Conservation (phyloP, 2,113 vertebrate genomes). For the Machaerirhynchus nigripectus region DNA sequence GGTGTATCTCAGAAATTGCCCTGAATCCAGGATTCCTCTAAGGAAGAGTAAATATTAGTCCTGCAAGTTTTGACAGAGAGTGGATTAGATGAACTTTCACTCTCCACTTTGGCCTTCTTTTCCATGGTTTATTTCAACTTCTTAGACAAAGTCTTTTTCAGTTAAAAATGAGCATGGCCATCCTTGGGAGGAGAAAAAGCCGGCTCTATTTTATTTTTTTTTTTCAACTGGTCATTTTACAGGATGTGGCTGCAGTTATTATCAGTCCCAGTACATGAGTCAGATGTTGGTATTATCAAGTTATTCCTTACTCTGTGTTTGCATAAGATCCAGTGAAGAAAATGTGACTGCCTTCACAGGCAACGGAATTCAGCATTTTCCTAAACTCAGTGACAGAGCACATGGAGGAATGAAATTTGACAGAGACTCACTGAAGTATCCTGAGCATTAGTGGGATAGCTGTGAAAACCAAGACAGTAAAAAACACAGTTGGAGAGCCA, state of each 20-base stretch:
- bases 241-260: not conserved
- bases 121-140: not conserved
- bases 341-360: not conserved
- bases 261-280: not conserved
- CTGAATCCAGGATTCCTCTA: not conserved
- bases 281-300: not conserved
- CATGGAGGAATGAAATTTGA: not conserved
- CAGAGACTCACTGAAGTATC: not conserved
- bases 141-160: not conserved
- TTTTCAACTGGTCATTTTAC: not conserved
- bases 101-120: not conserved
- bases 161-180: not conserved
- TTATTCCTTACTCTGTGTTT: not conserved
- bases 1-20: constrained; percentile 6
- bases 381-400: not conserved
- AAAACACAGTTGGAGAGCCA: not conserved
- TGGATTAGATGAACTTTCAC: not conserved
- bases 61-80: not conserved
- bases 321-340: not conserved
- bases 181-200: not conserved
- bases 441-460: not conserved
- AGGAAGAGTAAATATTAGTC: constrained; percentile 26
- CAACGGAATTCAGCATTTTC: not conserved
- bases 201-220: not conserved
- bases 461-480: not conserved